Percentiles rank a stretch among this genome's conserved stretches.
phyloP scores from a whole-genome alignment of 2,113 vertebrate species.

The Leptocoma aspasia region DNA sequence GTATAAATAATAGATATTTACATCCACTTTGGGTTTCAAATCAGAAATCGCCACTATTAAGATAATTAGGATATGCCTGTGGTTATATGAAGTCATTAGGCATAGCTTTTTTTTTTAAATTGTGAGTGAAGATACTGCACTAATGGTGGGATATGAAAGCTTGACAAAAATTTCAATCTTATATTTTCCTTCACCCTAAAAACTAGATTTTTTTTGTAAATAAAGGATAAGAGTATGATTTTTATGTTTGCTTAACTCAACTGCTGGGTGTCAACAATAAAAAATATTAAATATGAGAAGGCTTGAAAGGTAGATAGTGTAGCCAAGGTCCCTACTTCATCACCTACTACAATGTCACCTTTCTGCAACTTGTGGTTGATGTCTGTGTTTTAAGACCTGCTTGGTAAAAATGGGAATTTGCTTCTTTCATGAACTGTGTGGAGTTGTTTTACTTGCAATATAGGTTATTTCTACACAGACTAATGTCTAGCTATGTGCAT shows the following conservation, averaged over 20 bases:
- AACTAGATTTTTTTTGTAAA: background rate
- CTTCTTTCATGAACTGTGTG: background rate
- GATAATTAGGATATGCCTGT: background rate
- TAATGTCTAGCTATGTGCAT: background rate
- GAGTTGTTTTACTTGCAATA: background rate
- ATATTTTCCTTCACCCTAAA: background rate
- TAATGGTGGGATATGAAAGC: background rate
- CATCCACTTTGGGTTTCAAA: background rate
- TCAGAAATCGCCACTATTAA: background rate
- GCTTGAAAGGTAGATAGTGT: background rate
- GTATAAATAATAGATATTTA: conserved; percentile 4
- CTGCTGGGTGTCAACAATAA: background rate
- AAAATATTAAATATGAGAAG: background rate
- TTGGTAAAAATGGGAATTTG: background rate
- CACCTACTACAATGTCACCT: background rate
- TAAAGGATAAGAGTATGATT: background rate
- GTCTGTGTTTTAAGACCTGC: background rate
- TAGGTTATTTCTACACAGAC: background rate
- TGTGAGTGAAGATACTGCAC: background rate
- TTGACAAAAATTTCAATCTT: background rate
- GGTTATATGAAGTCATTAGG: background rate
- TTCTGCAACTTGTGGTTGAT: background rate
- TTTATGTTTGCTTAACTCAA: background rate
- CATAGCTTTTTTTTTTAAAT: background rate
- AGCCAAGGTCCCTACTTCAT: background rate